phyloP scores from a whole-genome alignment of 2,888 invertebrate genomes.

The Drosophila paracracens region DNA sequence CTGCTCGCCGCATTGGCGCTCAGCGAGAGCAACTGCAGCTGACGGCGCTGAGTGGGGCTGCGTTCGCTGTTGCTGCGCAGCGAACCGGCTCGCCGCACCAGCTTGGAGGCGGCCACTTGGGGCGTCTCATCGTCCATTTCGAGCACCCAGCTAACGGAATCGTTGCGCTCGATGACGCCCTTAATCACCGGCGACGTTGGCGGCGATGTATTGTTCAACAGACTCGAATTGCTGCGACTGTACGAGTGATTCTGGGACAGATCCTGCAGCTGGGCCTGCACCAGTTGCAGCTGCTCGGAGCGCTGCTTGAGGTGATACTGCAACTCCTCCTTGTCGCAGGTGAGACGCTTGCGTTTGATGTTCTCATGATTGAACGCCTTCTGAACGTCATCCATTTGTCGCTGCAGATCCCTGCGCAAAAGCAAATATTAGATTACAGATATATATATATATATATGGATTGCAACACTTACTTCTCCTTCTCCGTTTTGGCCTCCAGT shows the following conservation, averaged over 20 bases:
- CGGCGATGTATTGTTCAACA: conserved; percentile 83
- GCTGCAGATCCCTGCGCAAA: conserved; percentile 87
- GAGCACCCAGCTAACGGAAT: conserved; percentile 94
- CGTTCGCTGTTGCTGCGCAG: conserved; percentile 86
- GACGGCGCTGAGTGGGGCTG: conserved; percentile 84
- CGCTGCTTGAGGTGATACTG: conserved; percentile 94
- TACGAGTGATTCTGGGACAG: conserved; percentile 48
- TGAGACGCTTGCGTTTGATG: conserved; percentile 91
- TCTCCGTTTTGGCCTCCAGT: conserved; percentile 87
- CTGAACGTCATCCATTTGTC: conserved; percentile 90
- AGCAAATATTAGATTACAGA: not conserved
- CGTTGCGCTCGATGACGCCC: conserved; percentile 93
- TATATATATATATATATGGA: not conserved
- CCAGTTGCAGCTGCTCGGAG: conserved; percentile 88
- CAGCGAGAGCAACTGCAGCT: conserved; percentile 68
- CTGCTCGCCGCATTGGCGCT: conserved; percentile 52
- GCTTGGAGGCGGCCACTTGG: conserved; percentile 89
- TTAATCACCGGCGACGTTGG: conserved; percentile 91
- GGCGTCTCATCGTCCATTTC: conserved; percentile 91
- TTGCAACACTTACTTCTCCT: conserved; percentile 87
- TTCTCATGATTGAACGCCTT: conserved; percentile 91
- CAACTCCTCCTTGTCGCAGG: conserved; percentile 94
- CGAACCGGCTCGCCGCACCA: conserved; percentile 89
- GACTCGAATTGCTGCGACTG: conserved; percentile 40
- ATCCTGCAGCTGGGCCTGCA: conserved; percentile 81